Evolutionary conservation across 2,888 invertebrate species (phyloP), one percentile per base, ranked within the genome.

Genomic region (Perizoma flavofasciatum): DNA sequence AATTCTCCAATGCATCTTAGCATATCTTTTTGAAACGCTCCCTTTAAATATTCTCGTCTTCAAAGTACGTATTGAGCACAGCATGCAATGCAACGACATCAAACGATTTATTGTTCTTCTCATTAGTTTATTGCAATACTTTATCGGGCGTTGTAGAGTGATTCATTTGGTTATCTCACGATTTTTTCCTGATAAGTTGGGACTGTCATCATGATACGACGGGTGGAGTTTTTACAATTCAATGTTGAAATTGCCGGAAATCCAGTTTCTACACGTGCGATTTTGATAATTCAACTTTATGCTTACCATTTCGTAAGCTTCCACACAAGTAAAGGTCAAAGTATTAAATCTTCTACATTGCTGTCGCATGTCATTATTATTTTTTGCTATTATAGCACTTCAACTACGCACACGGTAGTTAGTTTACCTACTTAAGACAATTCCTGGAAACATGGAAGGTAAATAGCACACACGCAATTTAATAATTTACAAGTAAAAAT

Each of bases 361-460:
- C 40, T 49, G 49, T 41, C 70, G 53, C 68, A 69, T 62, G 60
- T 74, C 73, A 74, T 78, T 68, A 61, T 73, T 74, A 77, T 80
- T 78, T 81, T 53, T 73, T 58, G 75, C 74, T 68, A 78, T 77
- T 74, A 75, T 70, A 72, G 75, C 71, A 6, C 45, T 53, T 57
- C 9, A 71, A 72, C 77, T 74, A 75, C 78, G 79, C 82, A 81
- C 78, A 74, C 77, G 73, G 71, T 70, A 73, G 69, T 74, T 73
- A 69, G 72, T 72, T 74, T 77, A 76, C 78, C 78, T 78, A 75
- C 74, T 71, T 72, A 73, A 72, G 76, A 77, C 73, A 72, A 72
- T 87, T 87, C 86, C 73, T 55, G 80, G 87, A 86, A 82, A 70
- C 62, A 61, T 54, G 34, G 62, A 52, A 70, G 66, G 70, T 70